These are phyloP conservation scores for Microchirus variegatus DNA, from an alignment of 2,797 vertebrate genomes.

Conservation along the genomic window DNA sequence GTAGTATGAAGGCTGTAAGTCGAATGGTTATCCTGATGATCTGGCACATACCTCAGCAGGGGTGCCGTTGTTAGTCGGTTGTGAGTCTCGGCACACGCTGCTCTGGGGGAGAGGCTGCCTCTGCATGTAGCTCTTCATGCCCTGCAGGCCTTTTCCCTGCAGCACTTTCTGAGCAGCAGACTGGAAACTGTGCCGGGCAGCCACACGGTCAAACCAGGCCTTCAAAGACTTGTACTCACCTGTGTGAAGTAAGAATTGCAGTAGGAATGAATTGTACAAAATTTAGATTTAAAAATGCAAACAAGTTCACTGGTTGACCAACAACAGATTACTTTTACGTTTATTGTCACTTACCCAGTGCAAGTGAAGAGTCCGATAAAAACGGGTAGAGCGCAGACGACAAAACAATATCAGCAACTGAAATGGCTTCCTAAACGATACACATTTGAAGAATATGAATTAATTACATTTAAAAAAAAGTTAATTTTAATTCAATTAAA, in stretches of 20 bases:
- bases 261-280: neutral
- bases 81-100: conserved; percentile 61
- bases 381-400: conserved; percentile 88
- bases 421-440: conserved; percentile 80
- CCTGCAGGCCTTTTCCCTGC: conserved; percentile 79
- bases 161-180: conserved; percentile 80
- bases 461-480: neutral
- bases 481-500: too few species aligned
- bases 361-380: conserved; percentile 75
- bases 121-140: conserved; percentile 86
- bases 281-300: too few species aligned
- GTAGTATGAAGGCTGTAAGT: conserved; percentile 32
- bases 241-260: conserved; percentile 40
- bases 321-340: neutral
- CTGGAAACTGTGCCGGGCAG: conserved; percentile 77
- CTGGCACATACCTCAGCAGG: conserved; percentile 79
- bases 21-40: conserved; percentile 44
- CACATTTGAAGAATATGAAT: neutral
- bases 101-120: conserved; percentile 80
- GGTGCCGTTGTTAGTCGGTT: conserved; percentile 74
- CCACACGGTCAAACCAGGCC: conserved; percentile 87
- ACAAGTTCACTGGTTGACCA: neutral
- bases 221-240: conserved; percentile 77
- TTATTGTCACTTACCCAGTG: conserved; percentile 65
- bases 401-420: conserved; percentile 88